Percentiles rank a stretch among this genome's conserved stretches.
Conservation (phyloP, 2,797 vertebrate species). For the Danio kyathit region DNA sequence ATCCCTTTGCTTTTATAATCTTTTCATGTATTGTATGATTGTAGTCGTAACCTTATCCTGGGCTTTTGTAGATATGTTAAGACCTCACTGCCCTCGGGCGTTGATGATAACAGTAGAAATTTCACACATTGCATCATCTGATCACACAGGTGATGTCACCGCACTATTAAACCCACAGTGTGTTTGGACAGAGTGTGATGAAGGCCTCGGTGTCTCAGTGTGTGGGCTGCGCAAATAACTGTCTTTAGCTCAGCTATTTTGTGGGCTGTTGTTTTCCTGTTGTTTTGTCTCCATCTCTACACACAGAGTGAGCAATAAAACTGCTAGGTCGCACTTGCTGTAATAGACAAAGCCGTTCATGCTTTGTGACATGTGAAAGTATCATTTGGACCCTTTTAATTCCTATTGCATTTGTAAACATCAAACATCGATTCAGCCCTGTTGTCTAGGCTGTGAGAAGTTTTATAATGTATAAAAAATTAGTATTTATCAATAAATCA, state of each 20-base stretch:
- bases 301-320: not conserved
- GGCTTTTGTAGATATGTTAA: not conserved
- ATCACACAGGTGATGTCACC: conserved; percentile 48
- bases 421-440: not conserved
- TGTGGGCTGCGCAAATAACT: conserved; percentile 22
- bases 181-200: conserved; percentile 18
- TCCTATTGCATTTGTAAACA: not conserved
- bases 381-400: not conserved
- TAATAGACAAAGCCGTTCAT: conserved; percentile 4
- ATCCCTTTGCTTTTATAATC: not conserved
- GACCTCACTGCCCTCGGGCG: conserved; percentile 4
- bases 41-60: not conserved
- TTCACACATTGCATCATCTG: conserved; percentile 36
- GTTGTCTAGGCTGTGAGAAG: not conserved
- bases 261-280: conserved; percentile 44
- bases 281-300: conserved; percentile 11
- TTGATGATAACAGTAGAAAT: conserved; percentile 8
- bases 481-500: not conserved
- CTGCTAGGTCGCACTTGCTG: not conserved
- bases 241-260: conserved; percentile 39
- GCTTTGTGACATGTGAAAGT: not conserved
- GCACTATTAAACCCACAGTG: conserved; percentile 8
- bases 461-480: not conserved
- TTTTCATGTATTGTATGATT: not conserved
- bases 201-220: not conserved